These are phyloP conservation scores for Cartodere bifasciata DNA, from an alignment of 2,888 invertebrate species.

Conservation along the genomic window DNA sequence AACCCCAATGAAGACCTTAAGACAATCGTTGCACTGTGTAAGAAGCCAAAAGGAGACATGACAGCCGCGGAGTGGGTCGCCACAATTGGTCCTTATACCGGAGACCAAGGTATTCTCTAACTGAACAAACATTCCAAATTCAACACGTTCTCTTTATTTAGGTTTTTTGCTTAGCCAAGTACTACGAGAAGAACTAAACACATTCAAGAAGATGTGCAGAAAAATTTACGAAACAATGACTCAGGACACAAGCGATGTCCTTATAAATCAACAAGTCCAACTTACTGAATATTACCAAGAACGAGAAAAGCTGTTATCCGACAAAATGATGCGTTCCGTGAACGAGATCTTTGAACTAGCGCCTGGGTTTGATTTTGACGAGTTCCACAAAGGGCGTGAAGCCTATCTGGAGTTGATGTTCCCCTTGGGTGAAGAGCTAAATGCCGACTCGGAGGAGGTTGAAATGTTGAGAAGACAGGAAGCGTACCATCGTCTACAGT, in stretches of 20 bases:
- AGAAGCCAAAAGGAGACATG: constrained; percentile 19
- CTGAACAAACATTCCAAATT: background rate
- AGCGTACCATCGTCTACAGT: constrained; percentile 31
- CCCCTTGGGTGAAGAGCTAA: constrained; percentile 20
- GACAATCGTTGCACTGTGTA: constrained; percentile 22
- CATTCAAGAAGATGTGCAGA: constrained; percentile 27
- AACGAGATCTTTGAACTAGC: constrained; percentile 27
- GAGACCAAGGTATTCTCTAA: constrained; percentile 29
- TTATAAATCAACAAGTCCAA: constrained; percentile 32
- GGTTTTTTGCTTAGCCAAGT: constrained; percentile 16
- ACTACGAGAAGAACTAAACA: constrained; percentile 23
- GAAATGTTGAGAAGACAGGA: constrained; percentile 27
- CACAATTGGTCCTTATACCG: constrained; percentile 28
- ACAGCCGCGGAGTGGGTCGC: constrained; percentile 30
- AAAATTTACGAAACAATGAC: constrained; percentile 34
- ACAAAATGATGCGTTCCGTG: constrained; percentile 29
- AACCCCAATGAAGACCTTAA: constrained; percentile 29
- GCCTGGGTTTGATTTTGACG: constrained; percentile 31
- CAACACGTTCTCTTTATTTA: no score
- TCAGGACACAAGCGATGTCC: constrained; percentile 32
- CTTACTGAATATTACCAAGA: constrained; percentile 26
- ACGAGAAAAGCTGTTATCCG: constrained; percentile 20
- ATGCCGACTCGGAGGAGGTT: constrained; percentile 22
- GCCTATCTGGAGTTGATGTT: constrained; percentile 23
- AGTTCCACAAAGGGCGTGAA: constrained; percentile 22